Base-by-base conservation (phyloP, 1,140 invertebrate species). In the Laupala kohalensis region DNA sequence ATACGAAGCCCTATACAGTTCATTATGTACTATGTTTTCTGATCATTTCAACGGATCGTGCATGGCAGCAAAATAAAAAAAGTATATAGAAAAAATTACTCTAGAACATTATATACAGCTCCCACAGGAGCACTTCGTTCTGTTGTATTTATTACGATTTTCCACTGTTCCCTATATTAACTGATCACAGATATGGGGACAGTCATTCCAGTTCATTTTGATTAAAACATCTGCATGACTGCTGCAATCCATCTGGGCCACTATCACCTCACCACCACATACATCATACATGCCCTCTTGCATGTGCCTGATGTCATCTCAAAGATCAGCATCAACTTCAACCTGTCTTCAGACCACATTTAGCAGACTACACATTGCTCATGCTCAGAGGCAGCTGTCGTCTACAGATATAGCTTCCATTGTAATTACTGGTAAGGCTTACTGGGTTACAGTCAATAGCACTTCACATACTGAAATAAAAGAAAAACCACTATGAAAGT, bases 31-130 rank as follows among this genome's bases (percentile, higher is more conserved):
- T 23, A 29, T 68, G 25, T 37, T 65, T 25, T 23, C 23, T 27
- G 27, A 23, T 30, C n/a, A 24, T 37, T 30, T 37, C 26, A 68
- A 68, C 67, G n/a, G 29, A 37, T 23, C 26, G 67, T 37, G 67
- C 67, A 68, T 37, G 67, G 67, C 67, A 68, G 67, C 67, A 68
- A 68, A 37, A 37, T 6, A 68, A 68, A 67, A 67, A 67, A 67
- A 25, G 27, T 67, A 67, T 67, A 67, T 67, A 53, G 37, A 53
- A 53, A 53, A 53, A 53, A 53, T 53, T 53, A 53, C 37, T 53
- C 37, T 53, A 53, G 37, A 53, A 53, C 37, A 53, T 53, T 53
- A 19, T 53, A 53, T 53, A 53, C 19, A 53, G 9, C 9, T 9
- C 37, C 37, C 37, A 9, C 37, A 4, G 37, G 37, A 53, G 37